These are phyloP conservation scores for Setipinna tenuifilis DNA, from an alignment of 2,797 vertebrate species.

Conservation along the genomic window DNA sequence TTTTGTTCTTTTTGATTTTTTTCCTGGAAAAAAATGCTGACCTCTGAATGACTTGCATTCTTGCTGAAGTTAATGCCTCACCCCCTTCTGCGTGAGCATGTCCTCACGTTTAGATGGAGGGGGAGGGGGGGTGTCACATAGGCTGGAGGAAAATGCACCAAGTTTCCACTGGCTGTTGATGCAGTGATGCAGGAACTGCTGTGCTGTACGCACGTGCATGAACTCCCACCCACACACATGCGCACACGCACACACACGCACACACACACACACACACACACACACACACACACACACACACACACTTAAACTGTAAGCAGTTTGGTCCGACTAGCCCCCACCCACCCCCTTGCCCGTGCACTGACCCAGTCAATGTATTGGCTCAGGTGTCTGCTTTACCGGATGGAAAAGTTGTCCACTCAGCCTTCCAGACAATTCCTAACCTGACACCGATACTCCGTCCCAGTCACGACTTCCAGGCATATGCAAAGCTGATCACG, in stretches of 20 bases:
- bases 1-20: neutral
- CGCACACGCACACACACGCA: neutral
- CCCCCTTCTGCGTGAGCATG: conserved; percentile 41
- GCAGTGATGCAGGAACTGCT: neutral
- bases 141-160: neutral
- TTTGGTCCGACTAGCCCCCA: neutral
- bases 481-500: neutral
- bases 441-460: neutral
- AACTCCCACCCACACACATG: neutral
- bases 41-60: conserved; percentile 67
- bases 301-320: neutral
- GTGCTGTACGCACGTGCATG: no score
- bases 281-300: neutral
- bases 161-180: neutral
- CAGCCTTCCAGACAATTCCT: neutral
- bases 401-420: conserved; percentile 16
- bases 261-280: neutral
- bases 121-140: neutral
- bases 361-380: conserved; percentile 12
- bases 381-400: conserved; percentile 13
- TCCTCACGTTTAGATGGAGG: neutral
- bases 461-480: neutral
- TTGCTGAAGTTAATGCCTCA: conserved; percentile 70
- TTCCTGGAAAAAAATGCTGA: conserved; percentile 37
- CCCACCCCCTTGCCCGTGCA: neutral